Evolutionary conservation across 2,888 invertebrate species (phyloP), one percentile per base, ranked within the genome.

Genomic region (Agrilus mali): DNA sequence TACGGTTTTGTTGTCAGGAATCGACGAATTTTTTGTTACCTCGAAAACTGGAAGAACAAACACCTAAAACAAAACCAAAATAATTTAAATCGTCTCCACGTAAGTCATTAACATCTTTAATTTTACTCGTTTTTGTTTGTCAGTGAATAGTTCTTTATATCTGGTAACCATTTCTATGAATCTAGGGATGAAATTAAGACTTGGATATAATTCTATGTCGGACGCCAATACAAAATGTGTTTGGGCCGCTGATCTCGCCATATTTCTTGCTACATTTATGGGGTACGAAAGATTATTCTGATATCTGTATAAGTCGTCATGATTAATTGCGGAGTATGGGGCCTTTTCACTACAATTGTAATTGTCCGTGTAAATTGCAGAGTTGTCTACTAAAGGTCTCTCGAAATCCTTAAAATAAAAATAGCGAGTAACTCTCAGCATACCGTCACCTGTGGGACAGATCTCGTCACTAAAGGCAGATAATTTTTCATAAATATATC

Each of bases 1-100:
- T 56, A 82, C 78, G 10, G 76, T 75, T 66, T 86, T 86, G 49
- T 78, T 78, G 52, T 70, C 70, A 54, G 82, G 83, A 59, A 81
- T 75, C 67, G 70, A 60, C 17, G 51, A 68, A 17, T 69, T 70
- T 63, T 27, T 65, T 60, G 41, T 62, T 57, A 61, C 46, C 48
- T 61, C 60, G 40, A 60, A 61, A 41, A 61, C 47, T 1, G 60
- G 59, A 17, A 60, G 36, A 8, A 59, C 60, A 40, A 57, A 61
- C 3, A 27, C 27, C 27, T 27, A 10, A n/a, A n/a, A n/a, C n/a
- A 27, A 27, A 1, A 59, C 58, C 34, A 53, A 53, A 17, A 34
- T 52, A n/a, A n/a, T 7, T 47, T 45, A 1, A 44, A 40, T 27
- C 10, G 10, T 8, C n/a, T 27, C 10, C 10, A 10, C 27, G 4